Conservation (phyloP, 2,113 vertebrate genomes). For the Oncorhynchus keta region DNA sequence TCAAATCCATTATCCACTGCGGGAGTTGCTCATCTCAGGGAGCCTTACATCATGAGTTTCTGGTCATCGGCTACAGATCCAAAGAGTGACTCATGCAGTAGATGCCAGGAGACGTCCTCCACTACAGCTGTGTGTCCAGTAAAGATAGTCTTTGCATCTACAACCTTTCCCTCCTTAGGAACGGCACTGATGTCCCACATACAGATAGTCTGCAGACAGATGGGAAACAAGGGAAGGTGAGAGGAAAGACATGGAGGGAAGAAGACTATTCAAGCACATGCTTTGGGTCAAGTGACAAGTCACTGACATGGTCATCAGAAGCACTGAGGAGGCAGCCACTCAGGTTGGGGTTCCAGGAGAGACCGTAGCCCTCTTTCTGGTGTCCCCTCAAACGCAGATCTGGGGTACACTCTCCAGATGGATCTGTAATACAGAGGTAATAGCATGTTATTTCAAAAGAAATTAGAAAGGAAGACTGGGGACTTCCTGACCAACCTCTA, state of each 20-base stretch:
- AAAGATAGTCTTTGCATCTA: constrained; percentile 98
- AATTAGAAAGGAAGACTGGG: neutral
- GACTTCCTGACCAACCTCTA: too few relatives aligned
- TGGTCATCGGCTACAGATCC: constrained; percentile 96
- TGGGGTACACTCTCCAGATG: constrained; percentile 95
- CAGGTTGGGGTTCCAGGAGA: constrained; percentile 98
- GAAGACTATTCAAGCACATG: too few relatives aligned
- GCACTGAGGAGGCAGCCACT: constrained; percentile 95
- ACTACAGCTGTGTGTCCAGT: constrained; percentile 96
- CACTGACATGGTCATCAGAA: constrained; percentile 93
- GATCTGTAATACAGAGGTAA: constrained; percentile 74
- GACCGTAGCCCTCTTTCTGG: constrained; percentile 96
- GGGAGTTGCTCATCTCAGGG: constrained; percentile 51
- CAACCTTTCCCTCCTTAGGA: constrained; percentile 95
- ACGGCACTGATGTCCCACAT: constrained; percentile 97
- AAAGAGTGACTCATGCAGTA: constrained; percentile 94
- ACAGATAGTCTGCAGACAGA: constrained; percentile 87
- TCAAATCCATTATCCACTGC: neutral
- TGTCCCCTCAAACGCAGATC: constrained; percentile 94
- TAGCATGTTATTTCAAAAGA: neutral
- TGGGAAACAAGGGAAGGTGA: constrained; percentile 15
- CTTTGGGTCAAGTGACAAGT: too few relatives aligned
- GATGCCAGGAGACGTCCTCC: constrained; percentile 96
- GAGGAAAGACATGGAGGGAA: neutral
- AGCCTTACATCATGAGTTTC: constrained; percentile 93